Conservation (phyloP, 2,113 vertebrate species). For the Seriola rivoliana region DNA sequence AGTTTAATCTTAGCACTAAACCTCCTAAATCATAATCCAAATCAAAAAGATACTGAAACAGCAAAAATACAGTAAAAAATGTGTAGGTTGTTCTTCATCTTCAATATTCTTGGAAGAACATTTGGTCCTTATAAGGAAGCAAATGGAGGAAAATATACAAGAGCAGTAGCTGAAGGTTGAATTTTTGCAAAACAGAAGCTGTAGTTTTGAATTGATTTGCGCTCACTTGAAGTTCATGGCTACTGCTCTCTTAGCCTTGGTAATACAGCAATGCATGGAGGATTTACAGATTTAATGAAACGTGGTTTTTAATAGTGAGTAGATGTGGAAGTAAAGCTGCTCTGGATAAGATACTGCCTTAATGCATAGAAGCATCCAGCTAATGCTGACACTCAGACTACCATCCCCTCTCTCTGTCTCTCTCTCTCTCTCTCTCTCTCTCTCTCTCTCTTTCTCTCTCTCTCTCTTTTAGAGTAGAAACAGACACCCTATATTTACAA, state of each 20-base stretch:
- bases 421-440: too few relatives aligned
- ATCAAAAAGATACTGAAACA: not conserved
- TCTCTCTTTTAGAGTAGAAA: too few relatives aligned
- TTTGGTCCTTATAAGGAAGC: not conserved
- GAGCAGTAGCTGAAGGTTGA: not conserved
- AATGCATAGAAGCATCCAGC: conserved; percentile 1
- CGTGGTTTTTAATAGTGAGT: conserved; percentile 8
- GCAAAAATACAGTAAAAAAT: too few relatives aligned
- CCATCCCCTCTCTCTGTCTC: too few relatives aligned
- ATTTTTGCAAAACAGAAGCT: not conserved
- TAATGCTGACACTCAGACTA: not conserved
- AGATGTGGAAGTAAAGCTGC: conserved; percentile 29
- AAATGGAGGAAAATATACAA: not conserved
- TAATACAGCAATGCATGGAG: conserved; percentile 14
- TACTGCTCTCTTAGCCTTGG: not conserved
- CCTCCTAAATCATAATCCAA: not conserved
- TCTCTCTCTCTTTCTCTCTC: too few relatives aligned
- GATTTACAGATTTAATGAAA: conserved; percentile 17
- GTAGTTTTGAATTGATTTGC: not conserved
- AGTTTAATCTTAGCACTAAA: not conserved
- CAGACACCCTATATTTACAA: too few relatives aligned
- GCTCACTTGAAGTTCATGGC: not conserved
- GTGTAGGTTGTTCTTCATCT: not conserved
- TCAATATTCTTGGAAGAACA: not conserved
- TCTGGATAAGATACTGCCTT: not conserved